Evolutionary conservation across 2,888 invertebrate species (phyloP).

Genomic region (Melanotus villosus): DNA sequence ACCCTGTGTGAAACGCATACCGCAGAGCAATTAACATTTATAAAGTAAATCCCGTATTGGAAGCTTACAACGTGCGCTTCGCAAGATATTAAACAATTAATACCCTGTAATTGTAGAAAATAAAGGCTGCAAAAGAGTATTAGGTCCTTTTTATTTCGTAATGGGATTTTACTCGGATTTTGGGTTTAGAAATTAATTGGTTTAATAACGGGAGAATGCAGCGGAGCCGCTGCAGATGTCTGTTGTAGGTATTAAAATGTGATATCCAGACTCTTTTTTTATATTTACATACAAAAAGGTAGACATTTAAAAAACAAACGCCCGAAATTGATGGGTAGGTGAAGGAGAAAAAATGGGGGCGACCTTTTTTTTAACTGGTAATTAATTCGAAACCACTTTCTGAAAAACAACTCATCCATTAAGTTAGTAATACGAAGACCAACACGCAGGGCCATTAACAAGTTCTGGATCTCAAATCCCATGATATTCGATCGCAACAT

Average conservation of each 20-base stretch:
- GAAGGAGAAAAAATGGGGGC: too few relatives aligned
- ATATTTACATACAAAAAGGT: too few relatives aligned
- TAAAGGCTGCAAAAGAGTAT: constrained; percentile 54
- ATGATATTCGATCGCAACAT: constrained; percentile 57
- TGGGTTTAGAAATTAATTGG: constrained; percentile 65
- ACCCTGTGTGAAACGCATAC: constrained; percentile 54
- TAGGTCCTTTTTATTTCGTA: constrained; percentile 60
- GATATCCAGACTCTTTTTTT: constrained; percentile 31
- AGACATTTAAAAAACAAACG: constrained; percentile 45
- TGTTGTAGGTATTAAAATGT: constrained; percentile 43
- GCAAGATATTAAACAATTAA: constrained; percentile 68
- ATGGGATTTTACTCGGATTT: constrained; percentile 64
- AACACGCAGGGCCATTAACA: constrained; percentile 48
- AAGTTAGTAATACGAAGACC: constrained; percentile 44
- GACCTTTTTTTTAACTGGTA: constrained; percentile 44
- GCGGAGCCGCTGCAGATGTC: constrained; percentile 47
- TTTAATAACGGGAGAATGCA: constrained; percentile 63
- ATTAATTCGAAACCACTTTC: constrained; percentile 46
- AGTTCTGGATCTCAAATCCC: constrained; percentile 50
- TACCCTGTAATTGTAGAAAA: constrained; percentile 57
- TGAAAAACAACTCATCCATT: constrained; percentile 50
- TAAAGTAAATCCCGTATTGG: constrained; percentile 67
- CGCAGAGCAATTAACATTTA: constrained; percentile 66
- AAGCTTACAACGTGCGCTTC: constrained; percentile 66
- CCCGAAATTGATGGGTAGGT: constrained; percentile 49